Conservation (phyloP, 2,888 invertebrate genomes). For the Erpobdella octoculata region DNA sequence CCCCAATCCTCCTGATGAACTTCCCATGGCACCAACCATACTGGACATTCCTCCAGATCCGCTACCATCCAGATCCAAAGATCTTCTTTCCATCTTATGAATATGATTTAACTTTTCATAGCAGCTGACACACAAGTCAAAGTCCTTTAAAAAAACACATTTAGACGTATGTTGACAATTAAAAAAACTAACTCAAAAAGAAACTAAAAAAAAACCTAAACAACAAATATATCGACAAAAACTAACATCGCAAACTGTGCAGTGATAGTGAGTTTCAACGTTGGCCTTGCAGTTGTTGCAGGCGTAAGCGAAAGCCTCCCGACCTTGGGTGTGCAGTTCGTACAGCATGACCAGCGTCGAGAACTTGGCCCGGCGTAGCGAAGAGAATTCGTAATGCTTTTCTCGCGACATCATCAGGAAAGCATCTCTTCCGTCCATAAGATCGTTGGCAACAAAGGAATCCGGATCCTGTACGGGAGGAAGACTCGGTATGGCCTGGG, state of each 20-base stretch:
- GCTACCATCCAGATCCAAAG: conserved; percentile 61
- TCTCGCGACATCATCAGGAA: conserved; percentile 94
- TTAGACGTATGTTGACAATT: background rate
- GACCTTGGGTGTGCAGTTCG: conserved; percentile 95
- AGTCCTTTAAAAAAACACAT: conserved; percentile 63
- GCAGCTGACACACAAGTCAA: conserved; percentile 90
- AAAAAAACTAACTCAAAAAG: no score
- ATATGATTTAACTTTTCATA: conserved; percentile 88
- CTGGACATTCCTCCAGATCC: conserved; percentile 69
- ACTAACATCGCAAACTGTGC: conserved; percentile 80
- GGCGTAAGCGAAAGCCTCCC: conserved; percentile 94
- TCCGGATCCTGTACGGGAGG: conserved; percentile 94
- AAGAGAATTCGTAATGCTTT: conserved; percentile 96
- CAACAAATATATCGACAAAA: no score
- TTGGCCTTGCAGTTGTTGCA: conserved; percentile 94
- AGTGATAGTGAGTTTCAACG: conserved; percentile 93
- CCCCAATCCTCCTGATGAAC: background rate
- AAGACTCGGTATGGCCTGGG: conserved; percentile 71
- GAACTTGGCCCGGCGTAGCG: conserved; percentile 83
- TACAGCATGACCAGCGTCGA: conserved; percentile 95
- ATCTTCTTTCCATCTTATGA: conserved; percentile 94
- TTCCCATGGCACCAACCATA: conserved; percentile 75
- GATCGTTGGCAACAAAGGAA: conserved; percentile 84
- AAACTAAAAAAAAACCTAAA: conserved; percentile 1
- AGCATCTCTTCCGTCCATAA: conserved; percentile 99